Evolutionary conservation across 1,140 invertebrate species (phyloP).

Genomic region (Drosophila equinoxialis): DNA sequence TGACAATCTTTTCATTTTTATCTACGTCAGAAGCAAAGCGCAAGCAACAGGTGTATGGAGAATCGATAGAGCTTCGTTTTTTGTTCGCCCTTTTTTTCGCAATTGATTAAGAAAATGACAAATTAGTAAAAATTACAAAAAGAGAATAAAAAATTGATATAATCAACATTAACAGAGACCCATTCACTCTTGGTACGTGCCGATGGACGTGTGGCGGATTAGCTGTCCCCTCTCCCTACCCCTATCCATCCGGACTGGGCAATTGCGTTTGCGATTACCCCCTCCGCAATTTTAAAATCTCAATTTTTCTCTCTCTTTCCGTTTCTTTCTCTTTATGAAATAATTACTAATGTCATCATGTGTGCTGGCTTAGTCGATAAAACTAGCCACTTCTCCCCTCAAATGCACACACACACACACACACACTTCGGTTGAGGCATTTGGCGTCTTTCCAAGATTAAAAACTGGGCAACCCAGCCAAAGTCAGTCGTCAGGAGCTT

Average conservation of each 20-base stretch:
- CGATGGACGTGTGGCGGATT: neutral
- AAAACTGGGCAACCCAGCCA: neutral
- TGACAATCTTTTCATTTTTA: no score
- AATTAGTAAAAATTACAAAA: constrained; percentile 1
- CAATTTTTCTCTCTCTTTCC: neutral
- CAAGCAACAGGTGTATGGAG: neutral
- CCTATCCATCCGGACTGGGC: neutral
- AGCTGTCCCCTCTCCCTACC: neutral
- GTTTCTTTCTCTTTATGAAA: neutral
- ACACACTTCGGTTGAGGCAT: neutral
- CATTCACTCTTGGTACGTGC: constrained; percentile 9
- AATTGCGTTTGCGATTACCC: neutral
- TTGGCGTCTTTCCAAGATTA: neutral
- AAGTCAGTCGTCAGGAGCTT: constrained; percentile 6
- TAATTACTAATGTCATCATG: neutral
- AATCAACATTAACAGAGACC: neutral
- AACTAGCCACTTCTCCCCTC: neutral
- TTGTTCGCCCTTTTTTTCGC: neutral
- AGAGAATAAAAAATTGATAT: neutral
- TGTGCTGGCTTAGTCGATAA: neutral
- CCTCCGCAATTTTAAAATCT: neutral
- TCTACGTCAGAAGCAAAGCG: no score
- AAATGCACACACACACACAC: neutral
- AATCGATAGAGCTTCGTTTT: neutral
- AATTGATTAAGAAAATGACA: neutral